Evolutionary conservation across 2,113 vertebrate species (phyloP), one percentile per base, ranked within the genome.

Genomic region (Paradoxurus hermaphroditus): DNA sequence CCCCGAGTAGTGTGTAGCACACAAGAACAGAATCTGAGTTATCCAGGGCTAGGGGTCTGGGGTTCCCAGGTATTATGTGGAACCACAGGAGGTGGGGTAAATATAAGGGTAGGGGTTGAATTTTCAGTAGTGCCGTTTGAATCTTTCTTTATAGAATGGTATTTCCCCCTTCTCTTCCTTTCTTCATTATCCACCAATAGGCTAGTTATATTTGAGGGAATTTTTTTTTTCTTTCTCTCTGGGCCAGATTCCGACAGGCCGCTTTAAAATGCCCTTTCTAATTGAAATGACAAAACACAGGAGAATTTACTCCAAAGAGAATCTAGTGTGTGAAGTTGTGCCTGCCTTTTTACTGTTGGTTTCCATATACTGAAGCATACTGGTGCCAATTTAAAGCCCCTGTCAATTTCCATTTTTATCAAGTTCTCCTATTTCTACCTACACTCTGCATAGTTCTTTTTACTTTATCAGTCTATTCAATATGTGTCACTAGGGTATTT

Each of bases 271-370:
- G 27, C 46, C 59, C 51, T 92, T 94, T 72, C 72, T 96, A 87
- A 96, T 70, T 81, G 91, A 91, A 96, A 95, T 93, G 67, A 86
- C 53, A 91, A 96, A 88, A 81, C 36, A 79, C 89, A 85, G 49
- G 72, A 88, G 53, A 86, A n/a, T 78, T 73, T 92, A 49, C 11
- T 83, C 72, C 86, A 93, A 93, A 87, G 46, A 73, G 87, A 90
- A 94, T 86, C 53, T 46, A 41, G 8, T 41, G 3, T 94, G 65
- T 88, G 96, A 97, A 62, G 53, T 78, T 51, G 86, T 78, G 10
- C 34, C 56, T 95, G 19, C 36, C 53, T 46, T 86, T 91, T 77
- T 63, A 67, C 59, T 39, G 7, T 83, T 94, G 51, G 51, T 96
- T 97, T 83, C 63, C 68, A 49, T 53, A 51, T 62, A 29, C 19